Base-by-base conservation (phyloP, 2,113 vertebrate genomes). In the Condylura cristata region DNA sequence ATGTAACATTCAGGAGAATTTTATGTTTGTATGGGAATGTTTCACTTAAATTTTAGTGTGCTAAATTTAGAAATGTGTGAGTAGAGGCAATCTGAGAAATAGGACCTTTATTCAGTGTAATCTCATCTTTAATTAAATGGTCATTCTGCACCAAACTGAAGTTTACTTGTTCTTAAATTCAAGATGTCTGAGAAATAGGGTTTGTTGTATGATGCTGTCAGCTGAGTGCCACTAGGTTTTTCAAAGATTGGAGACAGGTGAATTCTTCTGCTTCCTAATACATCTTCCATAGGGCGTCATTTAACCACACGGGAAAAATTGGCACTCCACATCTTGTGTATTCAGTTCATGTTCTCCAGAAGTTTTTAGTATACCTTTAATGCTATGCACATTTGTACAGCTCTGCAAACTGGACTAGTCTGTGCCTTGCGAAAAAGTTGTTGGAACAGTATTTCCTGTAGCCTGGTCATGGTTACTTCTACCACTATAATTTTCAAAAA, bases 21-120 rank as follows among this genome's bases (percentile, higher is more conserved):
- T 90, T 87, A 44, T 61, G 26, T 90, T 93, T 68, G 26, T 51
- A 30, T 79, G 76, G n/a, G 20, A 86, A 44, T 95, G 39, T 78
- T 88, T 89, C 39, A 80, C 48, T 75, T 74, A 94, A n/a, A 78
- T 20, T 41, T 78, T 17, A 79, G 18, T 75, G 34, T 82, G 22
- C 34, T 76, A 37, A 61, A 90, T 95, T 71, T 79, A 37, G 53
- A 89, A 83, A 78, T 78, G 26, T 70, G 53, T 83, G 26, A 83
- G 24, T 87, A 66, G 44, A 81, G 93, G 60, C 66, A 66, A 79
- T 46, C 32, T 65, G 34, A 79, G 63, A 89, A 60, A 68, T 60
- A 9, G 85, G 60, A 18, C 58, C 51, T 63, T 58, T 30, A 72
- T 63, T 83, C 17, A 34, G 4, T 74, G 24, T 85, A 85, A 80